Base-by-base conservation (phyloP, 2,888 invertebrate genomes). In the Machimus atricapillus region DNA sequence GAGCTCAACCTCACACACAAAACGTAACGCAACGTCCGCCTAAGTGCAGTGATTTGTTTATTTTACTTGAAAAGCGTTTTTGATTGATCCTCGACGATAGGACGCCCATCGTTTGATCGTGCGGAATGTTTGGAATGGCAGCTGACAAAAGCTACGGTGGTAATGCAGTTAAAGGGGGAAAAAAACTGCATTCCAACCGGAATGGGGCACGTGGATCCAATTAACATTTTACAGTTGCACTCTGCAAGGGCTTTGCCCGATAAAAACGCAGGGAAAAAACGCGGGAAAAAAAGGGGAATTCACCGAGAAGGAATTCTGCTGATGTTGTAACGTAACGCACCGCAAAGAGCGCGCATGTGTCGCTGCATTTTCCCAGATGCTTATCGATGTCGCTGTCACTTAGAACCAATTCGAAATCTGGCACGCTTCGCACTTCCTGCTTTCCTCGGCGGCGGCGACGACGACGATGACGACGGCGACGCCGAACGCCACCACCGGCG, bases 41-140 rank as follows among this genome's bases (percentile, higher is more conserved):
- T 66, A 79, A 78, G 78, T 79, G 79, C 46, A 79, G 79, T 79
- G 79, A 79, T 79, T 79, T 79, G 79, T 79, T 79, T 31, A 79
- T 79, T 79, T 76, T 79, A 52, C 23, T 46, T 23, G 16, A 52
- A 79, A 78, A 79, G 52, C 27, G 23, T 23, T 79, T 27, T 79
- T 79, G 79, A 79, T 46, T 79, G 79, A 79, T 79, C 66, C 66
- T 66, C 66, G 66, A 12, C 19, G 66, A 66, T 66, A 66, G 27
- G 27, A 27, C 66, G 66, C 12, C 27, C 66, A 66, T 52, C 52
- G 52, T 19, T 52, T 19, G 66, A 12, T 19, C 66, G 23, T 12
- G 9, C 23, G 27, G 66, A 66, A 23, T n/a, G 52, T 1, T 16
- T 27, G 12, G 27, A 23, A 66, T 66, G 66, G 66, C 9, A 27